Conservation (phyloP, 2,888 invertebrate genomes). For the Timandra comae region DNA sequence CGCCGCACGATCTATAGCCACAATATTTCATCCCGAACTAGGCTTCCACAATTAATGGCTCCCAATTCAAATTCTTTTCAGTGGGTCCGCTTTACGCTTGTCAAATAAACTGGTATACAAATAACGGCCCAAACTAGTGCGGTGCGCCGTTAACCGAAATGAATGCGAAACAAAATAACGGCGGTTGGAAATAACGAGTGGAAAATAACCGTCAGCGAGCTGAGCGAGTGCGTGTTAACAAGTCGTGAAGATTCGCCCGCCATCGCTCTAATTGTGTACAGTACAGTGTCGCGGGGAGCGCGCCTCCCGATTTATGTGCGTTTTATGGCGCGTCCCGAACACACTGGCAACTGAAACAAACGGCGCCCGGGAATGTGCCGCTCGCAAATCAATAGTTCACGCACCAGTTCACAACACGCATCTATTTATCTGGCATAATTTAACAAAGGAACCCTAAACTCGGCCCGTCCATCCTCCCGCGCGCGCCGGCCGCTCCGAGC, state of each 20-base stretch:
- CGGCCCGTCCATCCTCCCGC: too few relatives aligned
- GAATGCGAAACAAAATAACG: too few relatives aligned
- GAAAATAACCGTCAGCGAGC: too few relatives aligned
- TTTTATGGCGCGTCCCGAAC: slow-evolving; percentile 37
- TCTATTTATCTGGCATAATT: too few relatives aligned
- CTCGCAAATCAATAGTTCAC: slow-evolving; percentile 9
- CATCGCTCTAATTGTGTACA: too few relatives aligned
- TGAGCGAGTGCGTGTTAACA: background rate
- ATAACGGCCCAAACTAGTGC: background rate
- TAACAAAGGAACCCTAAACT: too few relatives aligned
- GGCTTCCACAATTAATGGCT: slow-evolving; percentile 8
- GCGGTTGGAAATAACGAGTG: too few relatives aligned
- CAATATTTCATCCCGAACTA: slow-evolving; percentile 11
- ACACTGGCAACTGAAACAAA: slow-evolving; percentile 31
- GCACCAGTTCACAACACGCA: too few relatives aligned
- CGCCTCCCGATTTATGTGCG: slow-evolving; percentile 29
- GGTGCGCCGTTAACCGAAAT: too few relatives aligned
- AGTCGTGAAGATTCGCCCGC: background rate
- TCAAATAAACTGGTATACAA: background rate
- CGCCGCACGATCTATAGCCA: slow-evolving; percentile 1
- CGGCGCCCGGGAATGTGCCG: slow-evolving; percentile 11
- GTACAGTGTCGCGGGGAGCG: background rate
- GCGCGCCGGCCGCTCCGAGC: too few relatives aligned
- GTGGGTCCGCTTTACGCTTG: background rate
- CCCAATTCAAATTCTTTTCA: slow-evolving; percentile 11